A percentile compares a stretch with the other conserved stretches of the same genome.
Conservation (phyloP, 2,888 invertebrate genomes). For the Trissolcus brochymenae region DNA sequence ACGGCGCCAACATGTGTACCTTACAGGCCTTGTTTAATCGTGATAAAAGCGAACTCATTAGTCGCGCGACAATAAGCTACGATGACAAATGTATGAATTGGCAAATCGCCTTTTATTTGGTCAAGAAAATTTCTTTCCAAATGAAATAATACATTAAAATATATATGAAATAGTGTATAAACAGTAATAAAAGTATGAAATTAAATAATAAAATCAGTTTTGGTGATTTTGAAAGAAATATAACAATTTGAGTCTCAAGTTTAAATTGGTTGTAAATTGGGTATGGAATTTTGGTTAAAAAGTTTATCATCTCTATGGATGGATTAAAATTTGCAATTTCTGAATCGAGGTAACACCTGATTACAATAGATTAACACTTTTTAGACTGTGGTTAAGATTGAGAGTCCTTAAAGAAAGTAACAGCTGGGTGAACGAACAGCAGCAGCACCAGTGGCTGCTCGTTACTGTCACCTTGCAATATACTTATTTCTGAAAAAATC, state of each 20-base stretch:
- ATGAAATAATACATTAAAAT: too few species aligned
- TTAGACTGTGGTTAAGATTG: conserved; percentile 55
- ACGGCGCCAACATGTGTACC: conserved; percentile 68
- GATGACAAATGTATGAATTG: not conserved
- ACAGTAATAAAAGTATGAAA: too few species aligned
- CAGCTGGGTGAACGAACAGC: conserved; percentile 66
- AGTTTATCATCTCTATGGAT: not conserved
- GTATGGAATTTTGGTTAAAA: not conserved
- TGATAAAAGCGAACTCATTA: conserved; percentile 21
- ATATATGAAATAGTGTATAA: too few species aligned
- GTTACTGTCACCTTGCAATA: conserved; percentile 65
- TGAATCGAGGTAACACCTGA: conserved; percentile 30
- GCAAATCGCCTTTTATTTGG: not conserved
- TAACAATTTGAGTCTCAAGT: too few species aligned
- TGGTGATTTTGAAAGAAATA: too few species aligned
- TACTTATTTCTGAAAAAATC: conserved; percentile 52
- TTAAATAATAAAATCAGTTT: too few species aligned
- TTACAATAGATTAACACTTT: conserved; percentile 48
- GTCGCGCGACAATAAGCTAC: not conserved
- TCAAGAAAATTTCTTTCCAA: not conserved
- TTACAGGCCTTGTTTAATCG: conserved; percentile 66
- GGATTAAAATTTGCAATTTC: not conserved
- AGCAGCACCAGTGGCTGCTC: conserved; percentile 59
- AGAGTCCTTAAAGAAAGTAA: conserved; percentile 65
- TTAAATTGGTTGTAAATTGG: too few species aligned